Conservation (phyloP, 1,140 invertebrate species). For the Daktulosphaira vitifoliae region DNA sequence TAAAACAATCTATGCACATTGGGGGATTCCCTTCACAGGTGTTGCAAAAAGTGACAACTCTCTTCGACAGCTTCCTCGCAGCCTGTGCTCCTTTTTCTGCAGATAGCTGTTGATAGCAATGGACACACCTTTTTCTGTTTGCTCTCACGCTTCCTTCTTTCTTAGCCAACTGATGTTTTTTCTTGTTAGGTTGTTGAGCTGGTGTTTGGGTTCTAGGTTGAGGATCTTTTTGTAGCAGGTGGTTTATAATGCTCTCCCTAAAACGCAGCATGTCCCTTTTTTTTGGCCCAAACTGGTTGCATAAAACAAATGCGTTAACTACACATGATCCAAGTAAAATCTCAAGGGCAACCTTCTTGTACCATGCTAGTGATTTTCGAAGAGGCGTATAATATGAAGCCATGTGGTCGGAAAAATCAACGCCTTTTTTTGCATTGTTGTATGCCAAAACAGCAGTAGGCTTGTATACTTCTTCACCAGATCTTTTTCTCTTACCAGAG, state of each 20-base stretch:
- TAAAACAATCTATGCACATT: constrained; percentile 2
- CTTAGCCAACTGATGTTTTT: neutral
- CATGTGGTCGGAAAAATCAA: constrained; percentile 41
- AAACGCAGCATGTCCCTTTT: constrained; percentile 33
- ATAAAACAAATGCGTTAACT: constrained; percentile 39
- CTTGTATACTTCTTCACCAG: constrained; percentile 31
- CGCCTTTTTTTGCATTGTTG: constrained; percentile 38
- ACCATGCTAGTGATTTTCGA: constrained; percentile 42
- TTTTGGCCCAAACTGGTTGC: constrained; percentile 29
- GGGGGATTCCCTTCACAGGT: neutral
- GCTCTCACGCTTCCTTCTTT: neutral
- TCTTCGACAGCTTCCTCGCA: constrained; percentile 3
- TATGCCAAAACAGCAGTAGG: constrained; percentile 37
- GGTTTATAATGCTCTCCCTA: constrained; percentile 27
- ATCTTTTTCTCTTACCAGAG: constrained; percentile 37
- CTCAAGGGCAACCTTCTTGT: constrained; percentile 41
- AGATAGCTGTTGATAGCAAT: constrained; percentile 10
- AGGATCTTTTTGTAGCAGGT: neutral
- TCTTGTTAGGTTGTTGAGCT: neutral
- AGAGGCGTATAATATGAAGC: constrained; percentile 41
- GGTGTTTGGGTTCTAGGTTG: neutral
- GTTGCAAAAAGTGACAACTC: constrained; percentile 1
- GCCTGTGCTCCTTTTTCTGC: constrained; percentile 2
- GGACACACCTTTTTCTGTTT: constrained; percentile 16
- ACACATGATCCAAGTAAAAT: constrained; percentile 40